Conservation (phyloP, 2,888 invertebrate species). For the Orthonevra nobilis region DNA sequence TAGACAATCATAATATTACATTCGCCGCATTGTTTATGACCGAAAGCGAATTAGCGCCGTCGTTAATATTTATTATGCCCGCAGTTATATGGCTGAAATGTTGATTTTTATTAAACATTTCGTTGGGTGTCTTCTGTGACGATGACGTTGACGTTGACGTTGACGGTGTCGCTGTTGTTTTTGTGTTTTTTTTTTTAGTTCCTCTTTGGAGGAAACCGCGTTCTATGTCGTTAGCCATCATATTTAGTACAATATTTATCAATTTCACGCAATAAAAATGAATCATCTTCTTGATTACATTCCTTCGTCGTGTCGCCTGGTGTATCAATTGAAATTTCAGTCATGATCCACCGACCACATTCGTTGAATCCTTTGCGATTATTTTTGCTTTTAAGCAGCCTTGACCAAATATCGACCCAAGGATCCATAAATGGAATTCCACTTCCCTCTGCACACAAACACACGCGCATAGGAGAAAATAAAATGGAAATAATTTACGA, state of each 20-base stretch:
- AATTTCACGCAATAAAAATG: slow-evolving; percentile 41
- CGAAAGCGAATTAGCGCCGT: slow-evolving; percentile 47
- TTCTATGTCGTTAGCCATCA: too few species aligned
- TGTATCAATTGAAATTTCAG: slow-evolving; percentile 10
- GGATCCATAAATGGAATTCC: slow-evolving; percentile 21
- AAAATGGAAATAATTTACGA: slow-evolving; percentile 24
- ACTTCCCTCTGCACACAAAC: not conserved
- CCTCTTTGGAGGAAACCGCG: too few species aligned
- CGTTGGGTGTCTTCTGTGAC: not conserved
- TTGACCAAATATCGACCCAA: slow-evolving; percentile 40
- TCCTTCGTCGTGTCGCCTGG: not conserved
- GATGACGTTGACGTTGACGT: not conserved
- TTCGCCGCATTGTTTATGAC: slow-evolving; percentile 22
- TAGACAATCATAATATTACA: slow-evolving; percentile 32
- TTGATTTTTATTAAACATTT: slow-evolving; percentile 45
- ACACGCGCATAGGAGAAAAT: not conserved
- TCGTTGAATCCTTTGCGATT: not conserved
- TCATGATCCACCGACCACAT: not conserved
- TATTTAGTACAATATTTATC: slow-evolving; percentile 36
- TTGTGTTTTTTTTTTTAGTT: too few species aligned
- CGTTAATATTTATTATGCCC: slow-evolving; percentile 51
- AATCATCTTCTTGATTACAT: slow-evolving; percentile 30
- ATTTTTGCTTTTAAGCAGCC: not conserved
- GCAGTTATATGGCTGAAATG: slow-evolving; percentile 28
- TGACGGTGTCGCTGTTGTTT: too few species aligned